These are phyloP conservation scores for Nerophis lumbriciformis DNA, from an alignment of 2,113 vertebrate species.

Conservation along the genomic window DNA sequence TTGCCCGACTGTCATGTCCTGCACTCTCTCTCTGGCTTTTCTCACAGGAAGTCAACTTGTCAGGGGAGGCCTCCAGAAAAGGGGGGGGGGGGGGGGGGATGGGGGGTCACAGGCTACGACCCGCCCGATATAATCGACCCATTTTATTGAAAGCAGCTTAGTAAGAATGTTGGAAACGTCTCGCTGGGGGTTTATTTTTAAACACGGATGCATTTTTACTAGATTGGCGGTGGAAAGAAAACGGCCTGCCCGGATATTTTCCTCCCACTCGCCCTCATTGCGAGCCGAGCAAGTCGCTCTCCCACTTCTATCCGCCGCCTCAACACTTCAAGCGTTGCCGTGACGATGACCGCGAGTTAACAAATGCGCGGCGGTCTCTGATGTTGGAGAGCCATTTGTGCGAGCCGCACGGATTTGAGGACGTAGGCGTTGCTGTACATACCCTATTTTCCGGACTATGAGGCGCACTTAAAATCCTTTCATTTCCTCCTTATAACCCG, in stretches of 20 bases:
- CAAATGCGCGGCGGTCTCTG: background rate
- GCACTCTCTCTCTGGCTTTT: constrained; percentile 53
- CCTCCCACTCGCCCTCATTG: constrained; percentile 60
- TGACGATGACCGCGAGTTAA: constrained; percentile 19
- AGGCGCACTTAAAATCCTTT: too few species aligned
- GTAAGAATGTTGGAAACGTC: too few species aligned
- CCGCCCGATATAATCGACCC: background rate
- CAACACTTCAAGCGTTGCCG: constrained; percentile 32
- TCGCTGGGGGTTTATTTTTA: constrained; percentile 13
- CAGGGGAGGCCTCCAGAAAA: constrained; percentile 32
- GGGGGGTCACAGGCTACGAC: constrained; percentile 13
- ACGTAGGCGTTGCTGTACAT: background rate
- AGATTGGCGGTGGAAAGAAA: constrained; percentile 40
- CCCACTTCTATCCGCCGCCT: constrained; percentile 36
- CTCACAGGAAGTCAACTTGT: constrained; percentile 52
- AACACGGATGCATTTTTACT: constrained; percentile 21
- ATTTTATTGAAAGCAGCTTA: background rate
- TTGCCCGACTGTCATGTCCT: constrained; percentile 59
- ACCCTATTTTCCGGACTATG: too few species aligned
- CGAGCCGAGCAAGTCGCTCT: constrained; percentile 59
- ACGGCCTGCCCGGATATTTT: constrained; percentile 58
- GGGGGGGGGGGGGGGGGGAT: constrained; percentile 30
- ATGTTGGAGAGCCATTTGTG: background rate
- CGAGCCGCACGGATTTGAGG: too few species aligned
- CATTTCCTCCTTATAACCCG: too few species aligned